A percentile compares a stretch with the other conserved stretches of the same genome.
Evolutionary conservation across 2,113 vertebrate genomes (phyloP).

Genomic region (Pipa parva): DNA sequence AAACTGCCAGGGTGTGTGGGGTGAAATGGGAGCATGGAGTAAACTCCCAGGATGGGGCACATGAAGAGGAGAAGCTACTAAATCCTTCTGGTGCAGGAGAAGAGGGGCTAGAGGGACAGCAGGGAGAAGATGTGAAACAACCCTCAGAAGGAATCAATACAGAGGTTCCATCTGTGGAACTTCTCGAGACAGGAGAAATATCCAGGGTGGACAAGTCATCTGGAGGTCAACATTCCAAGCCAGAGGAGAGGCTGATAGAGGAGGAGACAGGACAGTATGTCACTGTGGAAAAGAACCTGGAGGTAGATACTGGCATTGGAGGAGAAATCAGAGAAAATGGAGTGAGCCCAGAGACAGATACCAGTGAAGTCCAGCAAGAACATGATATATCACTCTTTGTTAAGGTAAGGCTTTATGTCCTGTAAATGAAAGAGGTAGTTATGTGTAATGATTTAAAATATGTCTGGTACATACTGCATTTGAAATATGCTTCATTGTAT

Average conservation of each 20-base stretch:
- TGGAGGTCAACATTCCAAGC: neutral
- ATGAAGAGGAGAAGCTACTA: conserved; percentile 7
- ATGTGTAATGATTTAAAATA: too few relatives aligned
- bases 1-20: rapidly evolving
- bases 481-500: too few relatives aligned
- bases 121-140: neutral
- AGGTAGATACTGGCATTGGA: neutral
- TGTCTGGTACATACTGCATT: too few relatives aligned
- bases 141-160: neutral
- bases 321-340: conserved; percentile 23
- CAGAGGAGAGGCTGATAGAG: neutral
- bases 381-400: conserved; percentile 33
- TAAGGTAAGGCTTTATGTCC: conserved; percentile 14
- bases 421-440: too few relatives aligned
- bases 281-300: neutral
- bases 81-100: neutral
- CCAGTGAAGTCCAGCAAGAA: neutral
- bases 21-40: neutral
- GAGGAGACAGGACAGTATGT: too few relatives aligned
- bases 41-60: neutral
- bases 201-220: neutral
- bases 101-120: neutral
- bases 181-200: too few relatives aligned
- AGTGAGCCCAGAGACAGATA: neutral
- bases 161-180: too few relatives aligned